Evolutionary conservation across 2,113 vertebrate genomes (phyloP).

Genomic region (Galbula dea): DNA sequence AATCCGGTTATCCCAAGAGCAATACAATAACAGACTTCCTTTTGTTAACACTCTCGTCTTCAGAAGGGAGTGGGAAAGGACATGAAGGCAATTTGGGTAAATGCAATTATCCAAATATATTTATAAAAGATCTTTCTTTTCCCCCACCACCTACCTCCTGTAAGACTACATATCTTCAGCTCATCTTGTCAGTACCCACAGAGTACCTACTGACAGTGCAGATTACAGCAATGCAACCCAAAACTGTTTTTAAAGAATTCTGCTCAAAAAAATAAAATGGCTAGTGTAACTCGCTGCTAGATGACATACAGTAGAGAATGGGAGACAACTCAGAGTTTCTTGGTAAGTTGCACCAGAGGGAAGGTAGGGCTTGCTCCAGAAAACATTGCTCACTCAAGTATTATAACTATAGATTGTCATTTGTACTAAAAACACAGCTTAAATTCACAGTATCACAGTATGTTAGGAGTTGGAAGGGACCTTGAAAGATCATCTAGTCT

Average conservation of each 20-base stretch:
- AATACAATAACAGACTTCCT: background rate
- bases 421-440: background rate
- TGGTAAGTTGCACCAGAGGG: background rate
- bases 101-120: slow-evolving; percentile 19
- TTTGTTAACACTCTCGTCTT: background rate
- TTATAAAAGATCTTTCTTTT: slow-evolving; percentile 14
- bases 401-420: background rate
- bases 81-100: background rate
- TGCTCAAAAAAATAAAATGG: background rate
- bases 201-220: slow-evolving; percentile 31
- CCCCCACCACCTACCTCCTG: background rate
- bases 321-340: background rate
- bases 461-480: too few relatives aligned
- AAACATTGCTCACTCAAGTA: background rate
- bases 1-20: background rate
- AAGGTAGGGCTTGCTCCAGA: background rate
- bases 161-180: background rate
- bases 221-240: background rate
- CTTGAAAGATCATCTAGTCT: too few relatives aligned
- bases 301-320: background rate
- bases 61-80: slow-evolving; percentile 21
- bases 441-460: too few relatives aligned
- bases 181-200: slow-evolving; percentile 18
- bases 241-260: background rate
- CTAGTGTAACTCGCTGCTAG: background rate